These are phyloP conservation scores for Atta cephalotes DNA, from an alignment of 1,140 invertebrate genomes.

Conservation along the genomic window DNA sequence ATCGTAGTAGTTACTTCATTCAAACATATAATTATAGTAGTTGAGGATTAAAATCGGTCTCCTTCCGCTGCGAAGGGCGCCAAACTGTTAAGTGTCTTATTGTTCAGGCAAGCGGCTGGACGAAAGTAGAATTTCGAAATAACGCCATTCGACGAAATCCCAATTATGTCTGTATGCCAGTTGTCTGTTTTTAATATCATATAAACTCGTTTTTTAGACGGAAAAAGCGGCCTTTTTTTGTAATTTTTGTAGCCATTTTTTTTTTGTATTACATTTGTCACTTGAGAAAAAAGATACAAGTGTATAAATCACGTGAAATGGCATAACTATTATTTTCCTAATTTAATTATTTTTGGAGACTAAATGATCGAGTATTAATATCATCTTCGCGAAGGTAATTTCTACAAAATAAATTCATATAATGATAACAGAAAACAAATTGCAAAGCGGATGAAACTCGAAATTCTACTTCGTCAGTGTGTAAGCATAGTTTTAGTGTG, in stretches of 20 bases:
- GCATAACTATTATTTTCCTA: not conserved
- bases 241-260: not conserved
- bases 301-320: not conserved
- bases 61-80: slow-evolving; percentile 68
- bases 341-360: not conserved
- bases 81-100: slow-evolving; percentile 86
- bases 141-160: not conserved
- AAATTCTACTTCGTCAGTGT: slow-evolving; percentile 67
- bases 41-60: slow-evolving; percentile 67
- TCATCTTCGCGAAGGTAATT: not conserved
- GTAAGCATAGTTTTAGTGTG: slow-evolving; percentile 68
- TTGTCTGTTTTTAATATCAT: slow-evolving; percentile 57
- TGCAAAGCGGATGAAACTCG: not conserved
- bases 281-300: slow-evolving; percentile 9
- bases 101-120: slow-evolving; percentile 83
- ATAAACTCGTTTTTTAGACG: not conserved
- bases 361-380: slow-evolving; percentile 18
- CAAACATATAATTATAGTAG: slow-evolving; percentile 38
- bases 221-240: not conserved
- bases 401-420: not conserved
- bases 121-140: slow-evolving; percentile 75
- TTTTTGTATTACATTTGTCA: not conserved
- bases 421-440: not conserved
- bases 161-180: not conserved
- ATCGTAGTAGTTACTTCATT: slow-evolving; percentile 24